Evolutionary conservation across 2,888 invertebrate genomes (phyloP).

Genomic region (Crocallis elinguaria): DNA sequence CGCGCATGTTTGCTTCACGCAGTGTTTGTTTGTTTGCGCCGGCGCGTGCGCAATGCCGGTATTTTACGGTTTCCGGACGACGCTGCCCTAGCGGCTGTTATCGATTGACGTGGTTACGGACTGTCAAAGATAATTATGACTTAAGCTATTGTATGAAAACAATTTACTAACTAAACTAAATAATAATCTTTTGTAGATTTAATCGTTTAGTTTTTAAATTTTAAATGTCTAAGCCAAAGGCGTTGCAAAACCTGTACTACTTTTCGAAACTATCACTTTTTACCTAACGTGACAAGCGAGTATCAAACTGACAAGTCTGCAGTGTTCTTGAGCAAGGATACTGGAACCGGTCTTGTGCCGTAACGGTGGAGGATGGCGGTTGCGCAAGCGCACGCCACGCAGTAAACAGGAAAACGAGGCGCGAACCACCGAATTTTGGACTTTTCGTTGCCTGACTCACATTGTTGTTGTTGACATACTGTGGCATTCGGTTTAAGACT

Average conservation of each 20-base stretch:
- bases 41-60: conserved; percentile 62
- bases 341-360: conserved; percentile 46
- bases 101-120: conserved; percentile 12
- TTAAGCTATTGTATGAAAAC: no score
- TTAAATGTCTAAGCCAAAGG: neutral
- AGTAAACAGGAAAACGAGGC: conserved; percentile 55
- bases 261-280: conserved; percentile 34
- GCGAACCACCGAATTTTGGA: conserved; percentile 34
- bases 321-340: conserved; percentile 39
- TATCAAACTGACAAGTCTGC: conserved; percentile 23
- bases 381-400: conserved; percentile 49
- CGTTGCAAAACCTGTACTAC: conserved; percentile 30
- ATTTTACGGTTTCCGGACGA: conserved; percentile 57
- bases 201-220: neutral
- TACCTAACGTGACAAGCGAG: conserved; percentile 22
- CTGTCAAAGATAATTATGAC: conserved; percentile 1
- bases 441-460: conserved; percentile 39
- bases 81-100: conserved; percentile 19
- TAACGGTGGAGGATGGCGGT: conserved; percentile 39
- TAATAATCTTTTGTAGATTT: no score
- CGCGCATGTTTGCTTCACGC: conserved; percentile 39
- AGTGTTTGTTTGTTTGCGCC: conserved; percentile 55
- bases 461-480: conserved; percentile 24
- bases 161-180: no score
- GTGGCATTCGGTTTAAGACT: conserved; percentile 11